Base-by-base conservation (phyloP, 2,888 invertebrate species). In the Synergus japonicus region DNA sequence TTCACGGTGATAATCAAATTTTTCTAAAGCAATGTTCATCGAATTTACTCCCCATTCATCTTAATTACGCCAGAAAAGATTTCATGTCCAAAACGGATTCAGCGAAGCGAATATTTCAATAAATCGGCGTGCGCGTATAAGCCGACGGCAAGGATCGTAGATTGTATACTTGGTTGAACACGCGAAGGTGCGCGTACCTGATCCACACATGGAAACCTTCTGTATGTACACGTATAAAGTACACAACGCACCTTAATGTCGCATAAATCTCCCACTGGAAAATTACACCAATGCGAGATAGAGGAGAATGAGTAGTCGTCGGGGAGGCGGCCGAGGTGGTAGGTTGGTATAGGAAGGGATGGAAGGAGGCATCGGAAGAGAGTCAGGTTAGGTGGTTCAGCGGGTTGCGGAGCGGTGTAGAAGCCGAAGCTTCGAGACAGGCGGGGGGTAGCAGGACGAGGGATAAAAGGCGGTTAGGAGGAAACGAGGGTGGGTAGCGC, bases 201-300 rank as follows among this genome's bases (percentile, higher is more conserved):
- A 46, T n/a, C 29, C 60, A 37, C 43, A 58, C 63, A 76, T 77
- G 46, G 18, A 76, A n/a, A 43, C 49, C 29, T 43, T 22, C 29
- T 76, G 29, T 76, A 73, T 78, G 49, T 76, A 76, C 77, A 67
- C 77, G 78, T 78, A 80, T 82, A 82, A 81, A 79, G 79, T 81
- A 79, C 80, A 80, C 82, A 80, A 79, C 90, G 88, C 90, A 91
- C 90, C 89, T 91, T 90, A 90, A 92, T 91, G 90, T 90, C 90
- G 88, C 89, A 91, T 91, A 91, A 91, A 91, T 92, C 91, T 90
- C 87, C 87, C 85, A 89, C 89, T 89, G 88, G 90, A 91, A 92
- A 92, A 92, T 92, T 91, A 91, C 91, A 90, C 88, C 89, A 88
- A 90, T 90, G 90, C 86, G 82, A 84, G 82, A 84, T 84, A 80